Conservation (phyloP, 2,888 invertebrate genomes). For the Euphydryas editha region DNA sequence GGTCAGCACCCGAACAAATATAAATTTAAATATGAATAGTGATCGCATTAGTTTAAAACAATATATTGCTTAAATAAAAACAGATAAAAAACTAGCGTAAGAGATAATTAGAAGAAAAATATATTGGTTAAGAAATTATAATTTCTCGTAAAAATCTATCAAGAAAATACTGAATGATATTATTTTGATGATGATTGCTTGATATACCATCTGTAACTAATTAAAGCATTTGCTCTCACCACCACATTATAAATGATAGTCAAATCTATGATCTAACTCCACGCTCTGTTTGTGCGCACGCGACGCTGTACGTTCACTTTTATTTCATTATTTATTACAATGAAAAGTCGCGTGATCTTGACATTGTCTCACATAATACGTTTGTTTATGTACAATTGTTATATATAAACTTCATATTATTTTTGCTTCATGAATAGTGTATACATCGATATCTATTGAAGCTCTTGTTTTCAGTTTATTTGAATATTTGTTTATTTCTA, state of each 20-base stretch:
- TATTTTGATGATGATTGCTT: too few relatives aligned
- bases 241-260: neutral
- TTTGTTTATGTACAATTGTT: conserved; percentile 5
- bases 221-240: neutral
- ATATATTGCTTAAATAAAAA: too few relatives aligned
- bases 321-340: conserved; percentile 12
- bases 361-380: conserved; percentile 10
- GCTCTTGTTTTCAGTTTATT: neutral
- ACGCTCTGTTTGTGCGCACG: conserved; percentile 29
- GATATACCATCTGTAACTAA: neutral
- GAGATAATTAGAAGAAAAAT: too few relatives aligned
- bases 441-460: neutral
- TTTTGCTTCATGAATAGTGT: neutral
- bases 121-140: too few relatives aligned
- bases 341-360: conserved; percentile 16
- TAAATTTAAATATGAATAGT: too few relatives aligned
- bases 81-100: too few relatives aligned
- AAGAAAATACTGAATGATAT: too few relatives aligned
- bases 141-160: too few relatives aligned
- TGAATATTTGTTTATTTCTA: conserved; percentile 2
- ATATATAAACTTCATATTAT: too few relatives aligned
- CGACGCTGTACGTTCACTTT: conserved; percentile 31
- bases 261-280: conserved; percentile 19
- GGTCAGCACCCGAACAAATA: too few relatives aligned
- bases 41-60: too few relatives aligned